Percentiles rank a stretch among this genome's conserved stretches.
These are phyloP conservation scores for Saimiri boliviensis DNA, from an alignment of 2,113 vertebrate species.

Conservation along the genomic window DNA sequence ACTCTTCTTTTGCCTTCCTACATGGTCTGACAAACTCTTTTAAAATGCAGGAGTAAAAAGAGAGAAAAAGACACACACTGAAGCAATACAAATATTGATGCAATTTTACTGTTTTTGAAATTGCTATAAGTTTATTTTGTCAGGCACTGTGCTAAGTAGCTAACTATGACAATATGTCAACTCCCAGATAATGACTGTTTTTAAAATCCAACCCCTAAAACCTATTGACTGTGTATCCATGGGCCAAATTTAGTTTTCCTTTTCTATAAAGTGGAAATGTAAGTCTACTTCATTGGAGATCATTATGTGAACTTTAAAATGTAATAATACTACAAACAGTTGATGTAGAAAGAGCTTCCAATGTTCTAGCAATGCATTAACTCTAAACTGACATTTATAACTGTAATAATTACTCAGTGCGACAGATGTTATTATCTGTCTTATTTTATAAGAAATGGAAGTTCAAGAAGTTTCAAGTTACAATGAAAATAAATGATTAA, in stretches of 20 bases:
- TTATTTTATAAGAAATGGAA: background rate
- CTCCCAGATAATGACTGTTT: background rate
- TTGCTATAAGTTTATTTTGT: background rate
- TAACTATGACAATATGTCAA: background rate
- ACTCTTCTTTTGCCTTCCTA: background rate
- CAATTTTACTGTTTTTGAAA: background rate
- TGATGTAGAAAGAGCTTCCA: background rate
- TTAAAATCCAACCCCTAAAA: background rate
- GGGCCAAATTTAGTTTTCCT: background rate
- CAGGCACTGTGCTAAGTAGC: background rate
- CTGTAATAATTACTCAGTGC: background rate
- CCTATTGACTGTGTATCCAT: background rate
- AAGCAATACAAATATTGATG: background rate
- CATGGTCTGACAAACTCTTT: background rate
- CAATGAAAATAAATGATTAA: background rate
- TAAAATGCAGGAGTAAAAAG: background rate
- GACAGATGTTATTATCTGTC: background rate
- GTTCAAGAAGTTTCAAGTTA: background rate
- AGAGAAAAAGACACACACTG: background rate
- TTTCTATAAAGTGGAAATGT: background rate
- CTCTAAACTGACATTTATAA: background rate
- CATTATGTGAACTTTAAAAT: background rate
- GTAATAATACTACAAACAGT: background rate
- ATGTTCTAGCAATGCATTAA: background rate
- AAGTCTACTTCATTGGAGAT: background rate